These are phyloP conservation scores for Nilaparvata lugens DNA, from an alignment of 1,140 invertebrate genomes.

Conservation along the genomic window DNA sequence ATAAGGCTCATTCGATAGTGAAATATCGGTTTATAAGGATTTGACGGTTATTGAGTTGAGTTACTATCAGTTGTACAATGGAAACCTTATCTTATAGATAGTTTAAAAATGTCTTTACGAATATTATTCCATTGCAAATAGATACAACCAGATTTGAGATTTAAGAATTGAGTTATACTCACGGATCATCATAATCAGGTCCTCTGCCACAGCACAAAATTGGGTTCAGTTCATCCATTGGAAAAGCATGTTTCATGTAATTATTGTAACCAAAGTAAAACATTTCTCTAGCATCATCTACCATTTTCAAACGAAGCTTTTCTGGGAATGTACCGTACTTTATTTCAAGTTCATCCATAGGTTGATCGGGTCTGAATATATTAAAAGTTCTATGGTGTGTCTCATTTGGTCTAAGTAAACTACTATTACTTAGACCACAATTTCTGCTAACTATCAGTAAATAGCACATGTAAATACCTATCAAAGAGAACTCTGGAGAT, in stretches of 20 bases:
- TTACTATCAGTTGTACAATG: no score
- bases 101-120: no score
- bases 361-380: slow-evolving; percentile 20
- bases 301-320: slow-evolving; percentile 31
- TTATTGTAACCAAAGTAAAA: slow-evolving; percentile 94
- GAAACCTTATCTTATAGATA: no score
- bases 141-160: no score
- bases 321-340: slow-evolving; percentile 39
- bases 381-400: neutral
- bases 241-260: slow-evolving; percentile 89
- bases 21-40: no score
- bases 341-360: slow-evolving; percentile 36
- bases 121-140: no score
- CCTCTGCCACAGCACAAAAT: slow-evolving; percentile 78
- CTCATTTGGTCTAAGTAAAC: neutral
- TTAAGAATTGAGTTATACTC: slow-evolving; percentile 58
- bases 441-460: neutral
- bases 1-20: no score
- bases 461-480: neutral
- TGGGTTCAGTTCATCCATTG: slow-evolving; percentile 91
- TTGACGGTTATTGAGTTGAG: no score
- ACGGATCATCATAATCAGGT: slow-evolving; percentile 52
- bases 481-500: neutral
- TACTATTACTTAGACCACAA: neutral
- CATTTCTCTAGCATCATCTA: slow-evolving; percentile 74